Base-by-base conservation (phyloP, 2,888 invertebrate species). In the Matsumyia berberina region DNA sequence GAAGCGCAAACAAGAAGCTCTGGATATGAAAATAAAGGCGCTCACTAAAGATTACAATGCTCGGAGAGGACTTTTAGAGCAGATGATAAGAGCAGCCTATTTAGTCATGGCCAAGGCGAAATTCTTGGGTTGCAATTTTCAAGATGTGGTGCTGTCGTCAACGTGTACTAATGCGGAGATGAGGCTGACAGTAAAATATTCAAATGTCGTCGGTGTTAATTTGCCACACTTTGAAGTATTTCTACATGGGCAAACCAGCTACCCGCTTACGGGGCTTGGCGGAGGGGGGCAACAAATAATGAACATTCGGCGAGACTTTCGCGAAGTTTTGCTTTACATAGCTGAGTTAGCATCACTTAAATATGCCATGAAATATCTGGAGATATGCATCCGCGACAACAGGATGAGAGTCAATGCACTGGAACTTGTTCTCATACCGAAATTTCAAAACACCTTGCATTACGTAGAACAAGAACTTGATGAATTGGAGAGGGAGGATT, bases 401-500 rank as follows among this genome's bases (percentile, higher is more conserved):
- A 90, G 89, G 42, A 90, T 88, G 89, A 88, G 91, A 0, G 87
- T 90, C 0, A 90, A 90, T 81, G 91, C 89, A 0, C 46, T 91
- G 81, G 89, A 90, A n/a, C 87, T 86, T 83, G 88, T 90, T 57
- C 86, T 90, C 2, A 67, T 89, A 42, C 89, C 90, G 0, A 79
- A 87, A n/a, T 86, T 90, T 31, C 35, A 85, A 2, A 88, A 86
- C 1, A 90, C 90, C 0, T 37, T 87, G 0, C 39, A 9, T 0
- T 90, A 89, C 12, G 89, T 90, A 4, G 60, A 72, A 7, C 88
- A 88, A 0, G 91, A 90, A 67, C 62, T 90, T 70, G 90, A 90
- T 70, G 90, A 90, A 72, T 87, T 87, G 12, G 90, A 89, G 33
- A 88, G 90, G 0, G 91, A 90, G 69, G 90, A 91, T 31, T 90